Conservation (phyloP, 2,888 invertebrate genomes). For the Nudaria mundana region DNA sequence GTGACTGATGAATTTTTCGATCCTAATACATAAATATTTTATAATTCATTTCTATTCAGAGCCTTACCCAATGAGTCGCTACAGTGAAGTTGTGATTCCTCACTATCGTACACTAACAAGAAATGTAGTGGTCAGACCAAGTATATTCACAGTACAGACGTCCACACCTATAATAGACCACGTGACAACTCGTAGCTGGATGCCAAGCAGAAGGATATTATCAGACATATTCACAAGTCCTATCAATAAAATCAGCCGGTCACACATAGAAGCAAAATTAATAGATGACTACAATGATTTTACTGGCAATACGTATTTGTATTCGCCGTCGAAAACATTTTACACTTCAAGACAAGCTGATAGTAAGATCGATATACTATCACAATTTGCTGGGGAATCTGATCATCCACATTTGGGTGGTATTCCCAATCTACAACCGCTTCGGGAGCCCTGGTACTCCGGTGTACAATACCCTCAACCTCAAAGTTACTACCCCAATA, state of each 20-base stretch:
- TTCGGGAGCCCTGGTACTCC: not conserved
- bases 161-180: slow-evolving; percentile 13
- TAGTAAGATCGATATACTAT: not conserved
- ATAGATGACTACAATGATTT: slow-evolving; percentile 11
- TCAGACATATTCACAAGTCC: not conserved
- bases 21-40: too few relatives aligned
- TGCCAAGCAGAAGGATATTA: slow-evolving; percentile 1
- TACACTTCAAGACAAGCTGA: not conserved
- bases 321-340: not conserved
- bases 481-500: slow-evolving; percentile 1
- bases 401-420: not conserved
- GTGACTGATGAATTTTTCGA: too few relatives aligned
- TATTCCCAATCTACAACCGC: not conserved
- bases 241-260: not conserved
- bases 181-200: slow-evolving; percentile 13
- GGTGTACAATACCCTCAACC: not conserved
- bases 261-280: not conserved
- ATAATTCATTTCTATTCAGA: slow-evolving; percentile 17
- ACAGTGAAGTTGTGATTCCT: slow-evolving; percentile 16
- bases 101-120: slow-evolving; percentile 21
- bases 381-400: not conserved
- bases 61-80: slow-evolving; percentile 8
- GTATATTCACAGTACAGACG: slow-evolving; percentile 15
- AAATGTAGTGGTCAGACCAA: slow-evolving; percentile 19
- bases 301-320: slow-evolving; percentile 6